Percentiles rank a stretch among this genome's conserved stretches.
phyloP scores from a whole-genome alignment of 2,888 invertebrate species.

The Lycocerus yunnanus region DNA sequence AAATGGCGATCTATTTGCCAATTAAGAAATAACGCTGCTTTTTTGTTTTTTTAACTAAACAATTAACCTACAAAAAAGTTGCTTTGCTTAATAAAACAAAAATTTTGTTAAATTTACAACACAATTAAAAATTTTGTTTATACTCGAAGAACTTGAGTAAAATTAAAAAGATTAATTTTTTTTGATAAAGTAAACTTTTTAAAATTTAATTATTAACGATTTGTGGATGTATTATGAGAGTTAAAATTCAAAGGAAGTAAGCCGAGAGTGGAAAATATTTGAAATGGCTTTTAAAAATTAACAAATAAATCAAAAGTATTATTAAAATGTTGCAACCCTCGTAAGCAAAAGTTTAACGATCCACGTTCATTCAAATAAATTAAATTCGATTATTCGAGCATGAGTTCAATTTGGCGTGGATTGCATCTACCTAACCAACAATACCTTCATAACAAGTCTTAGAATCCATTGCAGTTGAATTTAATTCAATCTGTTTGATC shows the following conservation, averaged over 20 bases:
- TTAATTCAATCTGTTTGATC: slow-evolving; percentile 31
- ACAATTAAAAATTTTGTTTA: neutral
- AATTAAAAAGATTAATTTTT: neutral
- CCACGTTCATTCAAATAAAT: slow-evolving; percentile 20
- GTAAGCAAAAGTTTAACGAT: neutral
- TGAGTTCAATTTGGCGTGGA: slow-evolving; percentile 18
- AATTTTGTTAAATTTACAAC: neutral
- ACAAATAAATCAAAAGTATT: slow-evolving; percentile 1
- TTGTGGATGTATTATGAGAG: neutral
- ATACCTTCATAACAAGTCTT: slow-evolving; percentile 17
- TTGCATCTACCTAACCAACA: slow-evolving; percentile 17
- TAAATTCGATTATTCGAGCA: slow-evolving; percentile 25
- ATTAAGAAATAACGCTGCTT: neutral
- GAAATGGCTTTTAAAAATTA: neutral
- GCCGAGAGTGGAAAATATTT: neutral
- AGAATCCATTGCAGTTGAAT: slow-evolving; percentile 24
- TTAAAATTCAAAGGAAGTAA: neutral
- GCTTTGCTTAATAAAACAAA: neutral
- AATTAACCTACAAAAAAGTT: neutral
- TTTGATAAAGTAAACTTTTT: neutral
- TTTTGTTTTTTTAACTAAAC: neutral
- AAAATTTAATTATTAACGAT: neutral
- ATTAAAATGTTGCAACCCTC: neutral
- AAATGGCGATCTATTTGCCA: neutral
- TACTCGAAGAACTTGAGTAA: neutral